These are phyloP conservation scores for Procavia capensis DNA, from an alignment of 2,113 vertebrate species.

Conservation along the genomic window DNA sequence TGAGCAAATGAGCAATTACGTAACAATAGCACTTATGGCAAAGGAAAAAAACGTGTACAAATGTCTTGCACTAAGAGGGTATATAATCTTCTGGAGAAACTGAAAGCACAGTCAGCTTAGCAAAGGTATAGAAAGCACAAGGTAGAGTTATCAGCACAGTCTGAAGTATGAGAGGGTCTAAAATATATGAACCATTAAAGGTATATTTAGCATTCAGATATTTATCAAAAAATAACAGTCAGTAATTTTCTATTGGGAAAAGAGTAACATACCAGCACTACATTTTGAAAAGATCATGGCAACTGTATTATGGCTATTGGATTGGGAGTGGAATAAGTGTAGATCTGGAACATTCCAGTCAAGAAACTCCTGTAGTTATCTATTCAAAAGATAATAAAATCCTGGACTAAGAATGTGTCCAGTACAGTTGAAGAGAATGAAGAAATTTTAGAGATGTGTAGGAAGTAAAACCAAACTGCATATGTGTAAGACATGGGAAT, in stretches of 20 bases:
- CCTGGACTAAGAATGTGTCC: background rate
- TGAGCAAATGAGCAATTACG: background rate
- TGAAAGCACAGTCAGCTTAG: background rate
- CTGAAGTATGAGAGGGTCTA: background rate
- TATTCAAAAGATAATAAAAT: background rate
- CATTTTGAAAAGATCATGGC: background rate
- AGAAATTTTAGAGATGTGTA: background rate
- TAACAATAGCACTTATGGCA: background rate
- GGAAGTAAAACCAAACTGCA: background rate
- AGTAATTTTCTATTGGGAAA: background rate
- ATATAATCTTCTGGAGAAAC: background rate
- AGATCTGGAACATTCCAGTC: background rate
- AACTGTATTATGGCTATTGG: background rate
- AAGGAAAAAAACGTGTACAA: background rate
- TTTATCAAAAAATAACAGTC: background rate
- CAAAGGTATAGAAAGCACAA: background rate
- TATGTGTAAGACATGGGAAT: background rate
- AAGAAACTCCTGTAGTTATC: background rate
- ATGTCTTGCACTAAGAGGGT: background rate
- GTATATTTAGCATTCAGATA: background rate
- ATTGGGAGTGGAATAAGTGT: background rate
- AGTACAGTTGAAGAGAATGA: background rate
- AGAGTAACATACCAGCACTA: background rate
- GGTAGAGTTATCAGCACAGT: background rate
- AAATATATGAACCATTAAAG: background rate